Evolutionary conservation across 2,888 invertebrate species (phyloP), one percentile per base, ranked within the genome.

Genomic region (Omphaloscelis lunosa): DNA sequence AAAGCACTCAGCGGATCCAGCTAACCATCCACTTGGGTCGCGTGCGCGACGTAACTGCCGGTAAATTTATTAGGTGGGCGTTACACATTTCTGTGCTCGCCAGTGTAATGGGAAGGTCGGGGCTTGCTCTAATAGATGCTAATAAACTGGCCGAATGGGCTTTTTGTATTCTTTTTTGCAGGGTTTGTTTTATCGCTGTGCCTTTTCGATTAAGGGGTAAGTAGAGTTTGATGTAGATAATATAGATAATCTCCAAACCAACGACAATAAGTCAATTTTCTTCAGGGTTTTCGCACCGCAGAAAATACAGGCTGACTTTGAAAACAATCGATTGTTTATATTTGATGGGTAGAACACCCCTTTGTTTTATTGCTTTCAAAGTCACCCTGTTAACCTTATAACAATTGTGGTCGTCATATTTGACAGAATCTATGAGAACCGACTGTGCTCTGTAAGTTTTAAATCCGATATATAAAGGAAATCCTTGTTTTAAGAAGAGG

Each of bases 61-160:
- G 91, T 91, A 90, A 91, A 91, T 91, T 91, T 91, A 91, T 91
- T 90, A 90, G 83, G 86, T 90, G 91, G 91, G 91, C 91, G 91
- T 91, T 89, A 91, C 87, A 90, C 88, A 91, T 90, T 90, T 90
- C 88, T 90, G 89, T 88, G 85, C 88, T 84, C 86, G 86, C 88
- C 87, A 85, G 83, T 80, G 83, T 90, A 90, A 91, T 89, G 89
- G 91, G 80, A 85, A 74, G 80, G 84, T 79, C 79, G 84, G 82
- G 70, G 80, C 74, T 87, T 77, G 84, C 58, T 82, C 82, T 90
- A 89, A 87, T 89, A 88, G 83, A 86, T 77, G 87, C 84, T 89
- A 89, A 89, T 89, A 90, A 76, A 84, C 73, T 86, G 73, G 48
- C 58, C 75, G 74, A 77, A 85, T 73, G 73, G 72, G 73, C 66